Conservation (phyloP, 2,797 vertebrate genomes). For the Xerus rutilus region DNA sequence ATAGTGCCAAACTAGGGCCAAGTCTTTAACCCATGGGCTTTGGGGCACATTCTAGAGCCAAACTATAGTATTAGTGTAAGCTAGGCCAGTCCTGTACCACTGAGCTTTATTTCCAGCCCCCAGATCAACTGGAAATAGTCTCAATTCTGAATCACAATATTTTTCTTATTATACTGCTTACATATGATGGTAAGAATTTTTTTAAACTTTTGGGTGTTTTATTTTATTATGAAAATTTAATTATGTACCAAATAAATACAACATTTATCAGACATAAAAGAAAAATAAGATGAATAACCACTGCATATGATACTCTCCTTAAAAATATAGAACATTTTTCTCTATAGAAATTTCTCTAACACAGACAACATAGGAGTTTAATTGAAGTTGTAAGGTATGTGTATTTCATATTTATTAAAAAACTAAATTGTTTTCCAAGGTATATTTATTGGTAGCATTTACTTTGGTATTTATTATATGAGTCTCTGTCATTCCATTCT, state of each 20-base stretch:
- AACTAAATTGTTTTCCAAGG: too few relatives aligned
- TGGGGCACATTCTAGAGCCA: not conserved
- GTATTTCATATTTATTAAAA: too few relatives aligned
- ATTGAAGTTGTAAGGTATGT: too few relatives aligned
- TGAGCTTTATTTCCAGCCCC: too few relatives aligned
- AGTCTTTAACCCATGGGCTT: not conserved
- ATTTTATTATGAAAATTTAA: conserved; percentile 42
- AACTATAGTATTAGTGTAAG: not conserved
- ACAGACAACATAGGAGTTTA: too few relatives aligned
- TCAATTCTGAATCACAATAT: not conserved
- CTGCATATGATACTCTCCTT: too few relatives aligned
- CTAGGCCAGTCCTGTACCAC: not conserved
- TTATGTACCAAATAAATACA: not conserved
- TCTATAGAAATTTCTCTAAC: too few relatives aligned
- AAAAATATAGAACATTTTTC: too few relatives aligned
- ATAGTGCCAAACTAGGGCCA: not conserved
- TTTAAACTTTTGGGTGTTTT: not conserved
- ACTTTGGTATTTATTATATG: too few relatives aligned
- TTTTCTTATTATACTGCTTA: not conserved
- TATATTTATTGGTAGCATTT: too few relatives aligned
- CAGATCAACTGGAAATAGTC: not conserved
- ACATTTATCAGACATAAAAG: too few relatives aligned
- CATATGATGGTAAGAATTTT: not conserved
- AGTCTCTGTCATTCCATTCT: too few relatives aligned
- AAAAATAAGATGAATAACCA: not conserved